Evolutionary conservation across 2,888 invertebrate genomes (phyloP), one percentile per base, ranked within the genome.

Genomic region (Drosophila percnosoma): DNA sequence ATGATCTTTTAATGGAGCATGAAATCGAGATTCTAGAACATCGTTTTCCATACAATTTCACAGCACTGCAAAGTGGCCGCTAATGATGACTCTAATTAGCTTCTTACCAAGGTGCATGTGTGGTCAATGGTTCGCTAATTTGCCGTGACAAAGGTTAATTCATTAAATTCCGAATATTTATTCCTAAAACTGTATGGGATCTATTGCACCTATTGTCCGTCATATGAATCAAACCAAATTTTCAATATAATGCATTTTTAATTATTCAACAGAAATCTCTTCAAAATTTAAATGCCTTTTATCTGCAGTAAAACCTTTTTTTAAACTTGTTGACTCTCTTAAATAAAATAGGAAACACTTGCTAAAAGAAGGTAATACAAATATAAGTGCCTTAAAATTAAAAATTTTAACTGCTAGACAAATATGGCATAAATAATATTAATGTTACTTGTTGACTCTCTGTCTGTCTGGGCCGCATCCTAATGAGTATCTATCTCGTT

Each of bases 1-100:
- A 73, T 60, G 73, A 73, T 82, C 70, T 66, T 75, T 87, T 87
- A 88, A 90, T 87, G 90, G 90, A 87, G 86, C 86, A 85, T 90
- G 88, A 90, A 87, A 87, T 90, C 55, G 55, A 55, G 55, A 55
- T 55, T 38, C 62, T 57, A 66, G 68, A 74, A 55, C 65, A 45
- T 24, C 4, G 55, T 69, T 75, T 67, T 59, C 34, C 29, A 29
- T 60, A 68, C 65, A 67, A 84, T 81, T 82, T 82, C 69, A 79
- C 68, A 75, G 72, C 60, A 49, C 49, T 61, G 73, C 83, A 85
- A 85, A 83, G 68, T 78, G 73, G 52, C 67, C 69, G 77, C 87
- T 90, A 89, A 90, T 85, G 89, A 90, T 84, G 57, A 54, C 45
- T 40, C 70, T 73, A 89, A 83, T 83, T 73, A 57, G 61, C 83